These are phyloP conservation scores for Polydrusus cervinus DNA, from an alignment of 2,888 invertebrate species.

Conservation along the genomic window DNA sequence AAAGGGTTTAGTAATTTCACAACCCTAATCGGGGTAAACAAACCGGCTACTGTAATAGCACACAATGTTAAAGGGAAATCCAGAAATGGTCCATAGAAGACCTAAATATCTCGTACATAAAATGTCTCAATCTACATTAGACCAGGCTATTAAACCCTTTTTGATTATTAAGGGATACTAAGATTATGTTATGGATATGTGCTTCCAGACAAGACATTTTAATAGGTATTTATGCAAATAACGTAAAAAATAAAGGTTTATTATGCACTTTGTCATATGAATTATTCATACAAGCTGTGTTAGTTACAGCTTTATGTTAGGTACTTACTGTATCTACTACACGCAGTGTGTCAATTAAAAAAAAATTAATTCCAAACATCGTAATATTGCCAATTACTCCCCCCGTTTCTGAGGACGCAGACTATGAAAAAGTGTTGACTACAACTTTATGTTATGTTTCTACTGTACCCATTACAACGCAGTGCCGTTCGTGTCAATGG, in stretches of 20 bases:
- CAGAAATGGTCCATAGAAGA: slow-evolving; percentile 6
- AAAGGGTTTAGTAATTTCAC: not conserved
- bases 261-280: not conserved
- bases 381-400: too few relatives aligned
- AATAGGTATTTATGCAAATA: not conserved
- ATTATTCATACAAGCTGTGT: not conserved
- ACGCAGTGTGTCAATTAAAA: too few relatives aligned
- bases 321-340: too few relatives aligned
- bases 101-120: not conserved
- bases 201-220: not conserved
- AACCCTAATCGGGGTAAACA: not conserved
- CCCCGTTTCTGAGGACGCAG: too few relatives aligned
- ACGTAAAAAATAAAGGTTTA: not conserved
- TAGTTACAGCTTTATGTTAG: too few relatives aligned
- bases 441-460: too few relatives aligned
- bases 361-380: too few relatives aligned
- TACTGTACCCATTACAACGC: too few relatives aligned
- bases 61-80: not conserved
- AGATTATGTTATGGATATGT: not conserved
- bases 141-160: slow-evolving; percentile 8
- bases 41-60: not conserved
- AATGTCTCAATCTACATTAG: not conserved
- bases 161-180: not conserved
- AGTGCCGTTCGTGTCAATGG: too few relatives aligned
- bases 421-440: too few relatives aligned